Evolutionary conservation across 2,113 vertebrate species (phyloP), one percentile per base, ranked within the genome.

Genomic region (Platichthys flesus): DNA sequence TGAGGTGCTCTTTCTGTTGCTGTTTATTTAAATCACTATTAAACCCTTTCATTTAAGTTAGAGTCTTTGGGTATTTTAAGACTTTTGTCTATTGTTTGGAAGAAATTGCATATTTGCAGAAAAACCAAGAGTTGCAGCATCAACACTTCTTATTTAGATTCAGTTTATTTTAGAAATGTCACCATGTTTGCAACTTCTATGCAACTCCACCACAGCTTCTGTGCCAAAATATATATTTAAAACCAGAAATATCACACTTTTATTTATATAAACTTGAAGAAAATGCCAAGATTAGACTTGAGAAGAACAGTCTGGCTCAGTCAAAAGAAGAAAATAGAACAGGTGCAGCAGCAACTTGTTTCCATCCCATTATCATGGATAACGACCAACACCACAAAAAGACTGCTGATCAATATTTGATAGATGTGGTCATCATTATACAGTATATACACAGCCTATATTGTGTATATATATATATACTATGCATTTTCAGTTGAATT

Each of bases 71-170:
- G 9, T 37, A 20, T 24, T 45, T 42, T 18, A 31, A 35, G 21
- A 14, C 9, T 14, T 45, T 14, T 31, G 45, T 23, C 63, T 21
- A 31, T 24, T 35, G 24, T 51, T 62, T 45, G 2, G 5, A 59
- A 60, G 16, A 52, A 42, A 18, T 18, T 70, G 26, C 28, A 28
- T 12, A 59, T 42, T 71, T 63, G 75, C 67, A 78, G 60, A 13
- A 42, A 49, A 78, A 26, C 26, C 3, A 9, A 31, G 26, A 42
- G 40, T 42, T 55, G 69, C 47, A 56, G 26, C 45, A 61, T 67
- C 37, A n/a, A 55, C 57, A 18, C 40, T 73, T 60, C 52, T 18
- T 8, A 21, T 63, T 42, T 42, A 60, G 4, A 9, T 26, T 9
- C 1, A 18, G 14, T 15, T 31, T 0, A 13, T 40, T 37, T 71